phyloP scores from a whole-genome alignment of 2,113 vertebrate genomes.

The Elachura formosa region DNA sequence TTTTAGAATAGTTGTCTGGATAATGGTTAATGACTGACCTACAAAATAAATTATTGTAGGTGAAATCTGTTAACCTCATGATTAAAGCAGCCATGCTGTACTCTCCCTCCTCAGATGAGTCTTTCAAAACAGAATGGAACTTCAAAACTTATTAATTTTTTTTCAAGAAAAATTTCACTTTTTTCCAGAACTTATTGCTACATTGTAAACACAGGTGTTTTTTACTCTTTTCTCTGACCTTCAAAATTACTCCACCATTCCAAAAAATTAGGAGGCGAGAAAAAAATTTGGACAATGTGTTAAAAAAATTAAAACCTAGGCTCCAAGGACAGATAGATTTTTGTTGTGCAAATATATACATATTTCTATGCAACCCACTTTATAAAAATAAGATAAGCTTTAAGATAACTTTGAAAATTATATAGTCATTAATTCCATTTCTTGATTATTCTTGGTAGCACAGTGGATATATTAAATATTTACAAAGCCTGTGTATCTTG shows the following conservation, averaged over 20 bases:
- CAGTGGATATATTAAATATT: background rate
- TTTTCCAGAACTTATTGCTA: background rate
- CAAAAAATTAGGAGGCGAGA: rapidly evolving
- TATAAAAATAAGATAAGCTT: background rate
- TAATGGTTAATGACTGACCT: background rate
- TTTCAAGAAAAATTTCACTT: background rate
- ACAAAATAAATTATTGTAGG: background rate
- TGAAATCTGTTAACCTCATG: background rate
- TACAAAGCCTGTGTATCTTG: background rate
- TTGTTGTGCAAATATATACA: background rate
- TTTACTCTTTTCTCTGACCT: background rate
- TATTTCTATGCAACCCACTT: background rate
- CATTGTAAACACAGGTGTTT: rapidly evolving
- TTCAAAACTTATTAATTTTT: background rate
- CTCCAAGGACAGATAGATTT: background rate
- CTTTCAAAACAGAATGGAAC: background rate
- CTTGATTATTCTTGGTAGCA: background rate
- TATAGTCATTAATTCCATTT: background rate
- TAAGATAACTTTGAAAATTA: background rate
- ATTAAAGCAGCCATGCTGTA: background rate
- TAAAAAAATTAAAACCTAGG: background rate
- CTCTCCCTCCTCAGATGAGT: background rate
- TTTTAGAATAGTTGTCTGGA: background rate
- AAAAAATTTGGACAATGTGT: background rate
- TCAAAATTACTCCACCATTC: background rate